Percentiles rank a stretch among this genome's conserved stretches.
Conservation (phyloP, 2,113 vertebrate species). For the Chaetops frenatus region DNA sequence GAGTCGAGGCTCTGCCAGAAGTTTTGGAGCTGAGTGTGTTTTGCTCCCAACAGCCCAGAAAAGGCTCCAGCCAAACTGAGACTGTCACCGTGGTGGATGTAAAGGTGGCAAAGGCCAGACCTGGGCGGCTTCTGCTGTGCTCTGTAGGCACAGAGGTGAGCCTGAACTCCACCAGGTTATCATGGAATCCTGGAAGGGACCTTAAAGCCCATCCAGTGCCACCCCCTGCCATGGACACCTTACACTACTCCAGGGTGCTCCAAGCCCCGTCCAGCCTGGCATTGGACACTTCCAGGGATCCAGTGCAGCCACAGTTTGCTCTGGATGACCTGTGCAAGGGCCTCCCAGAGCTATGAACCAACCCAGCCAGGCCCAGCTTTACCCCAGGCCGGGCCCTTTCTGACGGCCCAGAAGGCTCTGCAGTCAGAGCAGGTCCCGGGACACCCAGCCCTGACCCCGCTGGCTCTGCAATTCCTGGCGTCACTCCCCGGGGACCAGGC, state of each 20-base stretch:
- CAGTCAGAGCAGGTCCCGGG: background rate
- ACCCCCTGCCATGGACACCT: background rate
- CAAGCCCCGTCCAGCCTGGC: background rate
- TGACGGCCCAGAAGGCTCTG: accelerated
- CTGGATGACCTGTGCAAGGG: background rate
- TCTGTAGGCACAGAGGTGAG: background rate
- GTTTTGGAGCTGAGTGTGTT: background rate
- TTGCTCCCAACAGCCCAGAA: background rate
- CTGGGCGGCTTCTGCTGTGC: too few species aligned
- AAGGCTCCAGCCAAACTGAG: accelerated
- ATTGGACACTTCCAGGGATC: background rate
- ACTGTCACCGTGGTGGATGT: accelerated
- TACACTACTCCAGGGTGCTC: accelerated
- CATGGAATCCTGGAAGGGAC: background rate
- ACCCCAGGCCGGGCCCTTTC: background rate
- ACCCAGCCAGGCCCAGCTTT: background rate
- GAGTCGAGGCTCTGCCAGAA: background rate
- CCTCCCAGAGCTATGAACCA: background rate
- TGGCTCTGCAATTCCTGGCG: background rate
- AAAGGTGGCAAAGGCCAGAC: background rate
- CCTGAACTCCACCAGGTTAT: background rate
- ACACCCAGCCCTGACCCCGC: background rate
- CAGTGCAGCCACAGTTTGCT: background rate
- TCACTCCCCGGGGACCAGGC: background rate
- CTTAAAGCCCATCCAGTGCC: accelerated